Percentiles rank a stretch among this genome's conserved stretches.
Evolutionary conservation across 1,140 invertebrate genomes (phyloP).

Genomic region (Euschistus heros): DNA sequence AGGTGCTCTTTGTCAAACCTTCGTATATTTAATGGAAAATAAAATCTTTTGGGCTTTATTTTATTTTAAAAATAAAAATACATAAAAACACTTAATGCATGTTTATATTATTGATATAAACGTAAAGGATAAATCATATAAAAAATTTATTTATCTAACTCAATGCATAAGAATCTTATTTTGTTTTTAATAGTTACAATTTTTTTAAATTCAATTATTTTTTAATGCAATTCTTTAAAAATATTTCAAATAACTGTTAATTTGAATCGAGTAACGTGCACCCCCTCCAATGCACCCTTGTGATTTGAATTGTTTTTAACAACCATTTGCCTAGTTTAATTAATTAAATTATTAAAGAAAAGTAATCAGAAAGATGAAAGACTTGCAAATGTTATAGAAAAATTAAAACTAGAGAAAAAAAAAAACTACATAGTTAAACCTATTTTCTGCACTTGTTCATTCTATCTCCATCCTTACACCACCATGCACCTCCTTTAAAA

Average conservation of each 20-base stretch:
- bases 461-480: background rate
- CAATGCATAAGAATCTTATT: background rate
- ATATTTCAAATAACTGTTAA: too few species aligned
- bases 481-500: slow-evolving; percentile 11
- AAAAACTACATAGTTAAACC: slow-evolving; percentile 22
- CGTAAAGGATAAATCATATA: too few species aligned
- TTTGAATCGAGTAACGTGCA: background rate
- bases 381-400: background rate
- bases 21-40: too few species aligned
- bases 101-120: too few species aligned
- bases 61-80: background rate
- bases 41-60: background rate
- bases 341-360: background rate
- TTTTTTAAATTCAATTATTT: too few species aligned
- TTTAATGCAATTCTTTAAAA: too few species aligned
- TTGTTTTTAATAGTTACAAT: too few species aligned
- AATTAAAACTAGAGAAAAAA: slow-evolving; percentile 13
- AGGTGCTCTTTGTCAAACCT: too few species aligned
- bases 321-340: background rate
- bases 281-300: slow-evolving; percentile 1
- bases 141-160: background rate
- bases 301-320: background rate
- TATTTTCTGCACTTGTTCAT: slow-evolving; percentile 22
- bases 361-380: background rate
- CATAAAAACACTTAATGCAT: too few species aligned